Base-by-base conservation (phyloP, 1,140 invertebrate species). In the Belonocnema kinseyi region DNA sequence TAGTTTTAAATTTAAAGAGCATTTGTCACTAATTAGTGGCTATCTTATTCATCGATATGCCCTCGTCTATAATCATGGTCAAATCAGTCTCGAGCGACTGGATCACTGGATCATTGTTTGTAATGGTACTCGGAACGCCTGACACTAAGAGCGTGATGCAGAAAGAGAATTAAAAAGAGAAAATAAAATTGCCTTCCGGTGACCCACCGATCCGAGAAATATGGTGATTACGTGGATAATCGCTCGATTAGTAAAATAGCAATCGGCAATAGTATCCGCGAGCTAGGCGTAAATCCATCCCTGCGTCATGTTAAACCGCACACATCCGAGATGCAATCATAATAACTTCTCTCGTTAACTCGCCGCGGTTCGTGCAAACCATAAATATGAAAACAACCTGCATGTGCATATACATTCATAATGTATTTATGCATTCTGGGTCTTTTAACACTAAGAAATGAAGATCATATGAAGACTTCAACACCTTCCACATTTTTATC, bases 31-130 rank as follows among this genome's bases (percentile, higher is more conserved):
- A 33, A 66, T 66, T 66, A 66, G 61, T 26, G 33, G 33, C 26
- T 66, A 66, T 66, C 61, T 40, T 66, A 66, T 66, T 66, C 46
- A 66, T 66, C 61, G 61, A 46, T 66, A 66, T 66, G 26, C 33
- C 26, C 61, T 66, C 61, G 61, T 66, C 61, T 66, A 66, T 66
- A 66, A 66, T 66, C 61, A 66, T 40, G 2, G 61, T 40, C 40
- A 66, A 66, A 66, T 66, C 26, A 66, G 61, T 40, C n/a, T 66
- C 26, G 40, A 40, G 40, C 33, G 61, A 46, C 61, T n/a, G 40
- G 33, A 46, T 10, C 6, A 46, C 21, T 33, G 26, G 40, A 21
- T 66, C 26, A 66, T 66, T 66, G 61, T 66, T 66, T 66, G 16
- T 16, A 66, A 66, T 66, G 61, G n/a, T 12, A 66, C 16, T 40